Conservation (phyloP, 2,113 vertebrate genomes). For the Lanius collurio region DNA sequence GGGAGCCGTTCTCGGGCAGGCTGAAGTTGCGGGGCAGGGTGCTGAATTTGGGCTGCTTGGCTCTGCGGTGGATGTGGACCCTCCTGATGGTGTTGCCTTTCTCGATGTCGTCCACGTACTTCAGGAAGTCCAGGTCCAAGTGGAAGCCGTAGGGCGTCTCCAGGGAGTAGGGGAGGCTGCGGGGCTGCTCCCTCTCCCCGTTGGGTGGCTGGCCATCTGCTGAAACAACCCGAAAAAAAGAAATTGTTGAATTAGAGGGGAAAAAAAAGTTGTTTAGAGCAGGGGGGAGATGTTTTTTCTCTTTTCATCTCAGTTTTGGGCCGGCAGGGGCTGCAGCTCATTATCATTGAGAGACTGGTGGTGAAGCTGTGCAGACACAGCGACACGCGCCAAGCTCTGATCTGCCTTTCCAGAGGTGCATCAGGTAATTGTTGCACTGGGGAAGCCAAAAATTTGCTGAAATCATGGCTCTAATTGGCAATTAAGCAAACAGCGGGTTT, state of each 20-base stretch:
- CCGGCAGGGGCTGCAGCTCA: not conserved
- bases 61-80: conserved; percentile 88
- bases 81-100: conserved; percentile 96
- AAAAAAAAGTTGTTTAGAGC: not conserved
- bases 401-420: not conserved
- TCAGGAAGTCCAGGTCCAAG: conserved; percentile 96
- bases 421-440: not conserved
- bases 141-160: conserved; percentile 98
- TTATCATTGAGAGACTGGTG: not conserved
- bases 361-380: not conserved
- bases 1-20: conserved; percentile 82
- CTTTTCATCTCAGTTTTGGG: not conserved
- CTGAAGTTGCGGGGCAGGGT: conserved; percentile 96
- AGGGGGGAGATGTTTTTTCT: not conserved
- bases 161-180: conserved; percentile 91
- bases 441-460: not conserved
- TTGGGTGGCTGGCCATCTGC: conserved; percentile 79
- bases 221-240: conserved; percentile 54
- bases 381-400: not conserved
- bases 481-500: conserved; percentile 16
- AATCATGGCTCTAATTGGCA: conserved; percentile 17
- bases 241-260: rapidly evolving
- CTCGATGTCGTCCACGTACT: conserved; percentile 98
- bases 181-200: conserved; percentile 79
- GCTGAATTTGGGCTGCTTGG: conserved; percentile 92